phyloP scores from a whole-genome alignment of 2,888 invertebrate genomes.

The Lasioglossum morio region DNA sequence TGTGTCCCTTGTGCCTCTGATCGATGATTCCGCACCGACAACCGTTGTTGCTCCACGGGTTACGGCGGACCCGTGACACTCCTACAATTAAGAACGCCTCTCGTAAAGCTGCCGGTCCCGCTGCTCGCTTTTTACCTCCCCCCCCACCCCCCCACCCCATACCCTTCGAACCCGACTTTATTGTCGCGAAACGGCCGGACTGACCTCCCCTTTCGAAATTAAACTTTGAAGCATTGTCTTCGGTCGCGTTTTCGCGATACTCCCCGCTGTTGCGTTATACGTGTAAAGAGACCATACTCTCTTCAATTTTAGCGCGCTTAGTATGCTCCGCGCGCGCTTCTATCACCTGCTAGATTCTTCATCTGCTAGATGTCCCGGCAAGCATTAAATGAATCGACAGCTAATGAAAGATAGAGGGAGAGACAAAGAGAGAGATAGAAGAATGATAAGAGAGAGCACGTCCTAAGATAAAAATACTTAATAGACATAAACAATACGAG shows the following conservation, averaged over 20 bases:
- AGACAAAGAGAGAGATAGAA: too few species aligned
- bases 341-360: too few species aligned
- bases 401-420: too few species aligned
- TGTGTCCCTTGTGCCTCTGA: conserved; percentile 51
- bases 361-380: too few species aligned
- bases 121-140: not conserved
- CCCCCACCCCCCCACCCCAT: not conserved
- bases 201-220: conserved; percentile 33
- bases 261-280: not conserved
- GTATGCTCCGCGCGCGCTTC: too few species aligned
- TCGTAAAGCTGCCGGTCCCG: conserved; percentile 34
- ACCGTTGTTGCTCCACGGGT: conserved; percentile 52
- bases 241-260: not conserved
- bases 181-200: conserved; percentile 15
- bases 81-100: conserved; percentile 61
- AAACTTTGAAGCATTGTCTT: conserved; percentile 41
- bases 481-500: too few species aligned
- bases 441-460: too few species aligned
- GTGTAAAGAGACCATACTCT: too few species aligned
- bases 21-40: conserved; percentile 70
- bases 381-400: too few species aligned
- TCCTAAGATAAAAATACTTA: too few species aligned
- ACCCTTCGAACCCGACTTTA: not conserved
- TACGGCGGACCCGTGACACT: conserved; percentile 52
- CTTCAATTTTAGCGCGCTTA: too few species aligned